phyloP scores from a whole-genome alignment of 2,888 invertebrate species.

The Pardosa pseudoannulata region DNA sequence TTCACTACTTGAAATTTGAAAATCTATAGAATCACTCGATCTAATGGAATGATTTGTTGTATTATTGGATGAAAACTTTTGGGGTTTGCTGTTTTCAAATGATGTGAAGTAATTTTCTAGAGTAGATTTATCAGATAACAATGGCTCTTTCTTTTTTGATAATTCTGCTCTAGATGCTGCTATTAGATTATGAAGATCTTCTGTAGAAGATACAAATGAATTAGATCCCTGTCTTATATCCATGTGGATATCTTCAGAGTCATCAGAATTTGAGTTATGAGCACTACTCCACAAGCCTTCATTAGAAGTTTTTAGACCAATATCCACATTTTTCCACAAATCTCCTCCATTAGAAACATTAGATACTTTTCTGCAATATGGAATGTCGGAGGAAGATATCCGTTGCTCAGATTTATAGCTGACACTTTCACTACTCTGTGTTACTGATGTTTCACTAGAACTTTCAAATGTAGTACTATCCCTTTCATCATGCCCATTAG shows the following conservation, averaged over 20 bases:
- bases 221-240: neutral
- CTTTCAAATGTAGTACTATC: neutral
- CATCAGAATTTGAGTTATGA: neutral
- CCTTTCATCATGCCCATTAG: neutral
- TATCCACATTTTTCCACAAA: slow-evolving; percentile 55
- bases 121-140: slow-evolving; percentile 55
- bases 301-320: slow-evolving; percentile 23
- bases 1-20: neutral
- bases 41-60: neutral
- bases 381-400: slow-evolving; percentile 15
- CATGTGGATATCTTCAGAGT: neutral
- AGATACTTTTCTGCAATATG: slow-evolving; percentile 45
- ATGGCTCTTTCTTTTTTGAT: slow-evolving; percentile 44
- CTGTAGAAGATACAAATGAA: slow-evolving; percentile 38
- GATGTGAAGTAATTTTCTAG: slow-evolving; percentile 67
- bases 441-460: neutral
- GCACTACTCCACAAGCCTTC: slow-evolving; percentile 33
- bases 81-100: slow-evolving; percentile 48
- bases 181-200: slow-evolving; percentile 52
- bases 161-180: slow-evolving; percentile 56
- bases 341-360: slow-evolving; percentile 21
- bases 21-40: neutral
- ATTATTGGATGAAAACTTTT: neutral
- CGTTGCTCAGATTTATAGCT: neutral
- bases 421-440: neutral